Evolutionary conservation across 1,140 invertebrate genomes (phyloP).

Genomic region (Drosophila chauvacae): DNA sequence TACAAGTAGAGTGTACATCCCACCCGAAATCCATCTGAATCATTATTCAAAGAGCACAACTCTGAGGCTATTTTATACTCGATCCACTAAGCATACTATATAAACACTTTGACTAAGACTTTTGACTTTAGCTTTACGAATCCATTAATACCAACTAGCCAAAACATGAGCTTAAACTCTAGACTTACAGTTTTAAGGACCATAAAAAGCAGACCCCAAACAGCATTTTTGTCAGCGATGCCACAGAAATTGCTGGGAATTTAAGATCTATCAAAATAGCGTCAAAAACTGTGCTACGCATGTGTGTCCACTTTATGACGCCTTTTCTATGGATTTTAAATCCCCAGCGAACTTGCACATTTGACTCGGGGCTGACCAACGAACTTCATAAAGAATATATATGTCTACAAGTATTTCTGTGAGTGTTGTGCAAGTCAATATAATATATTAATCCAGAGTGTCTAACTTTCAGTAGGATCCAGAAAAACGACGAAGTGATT

Average conservation of each 20-base stretch:
- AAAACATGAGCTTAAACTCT: slow-evolving; percentile 20
- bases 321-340: background rate
- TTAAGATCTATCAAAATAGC: background rate
- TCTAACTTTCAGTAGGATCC: background rate
- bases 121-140: background rate
- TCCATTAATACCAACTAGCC: slow-evolving; percentile 17
- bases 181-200: background rate
- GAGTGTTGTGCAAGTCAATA: slow-evolving; percentile 26
- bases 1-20: slow-evolving; percentile 30
- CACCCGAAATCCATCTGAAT: slow-evolving; percentile 29
- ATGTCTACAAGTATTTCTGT: slow-evolving; percentile 11
- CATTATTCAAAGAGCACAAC: slow-evolving; percentile 13
- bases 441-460: slow-evolving; percentile 26
- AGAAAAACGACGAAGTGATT: background rate
- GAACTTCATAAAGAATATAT: slow-evolving; percentile 6
- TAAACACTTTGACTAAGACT: background rate
- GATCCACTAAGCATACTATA: background rate
- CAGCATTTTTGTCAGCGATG: slow-evolving; percentile 3
- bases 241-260: background rate
- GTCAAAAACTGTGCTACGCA: background rate
- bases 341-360: background rate
- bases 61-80: slow-evolving; percentile 13
- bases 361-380: background rate
- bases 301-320: background rate
- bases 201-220: slow-evolving; percentile 6